These are phyloP conservation scores for Pteromalus puparum DNA, from an alignment of 1,140 invertebrate species.

Conservation along the genomic window DNA sequence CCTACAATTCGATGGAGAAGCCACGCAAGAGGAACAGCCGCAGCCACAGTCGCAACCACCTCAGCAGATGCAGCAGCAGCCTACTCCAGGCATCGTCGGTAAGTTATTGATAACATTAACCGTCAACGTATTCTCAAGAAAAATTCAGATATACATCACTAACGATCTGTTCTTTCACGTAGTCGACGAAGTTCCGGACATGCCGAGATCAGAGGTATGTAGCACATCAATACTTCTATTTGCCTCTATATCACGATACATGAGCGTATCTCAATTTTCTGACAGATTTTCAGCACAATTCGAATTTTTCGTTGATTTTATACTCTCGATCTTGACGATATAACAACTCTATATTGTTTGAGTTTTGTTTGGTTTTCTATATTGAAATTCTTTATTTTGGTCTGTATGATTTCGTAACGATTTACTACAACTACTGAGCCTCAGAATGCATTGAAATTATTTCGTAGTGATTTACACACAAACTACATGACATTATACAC, in stretches of 20 bases:
- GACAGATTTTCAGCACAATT: constrained; percentile 3
- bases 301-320: not conserved
- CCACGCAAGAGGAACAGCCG: constrained; percentile 40
- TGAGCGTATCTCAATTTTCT: not conserved
- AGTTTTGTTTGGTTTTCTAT: not conserved
- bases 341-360: not conserved
- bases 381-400: constrained; percentile 31
- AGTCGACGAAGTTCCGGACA: constrained; percentile 71
- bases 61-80: not conserved
- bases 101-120: not conserved
- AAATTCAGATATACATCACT: not conserved
- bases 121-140: not conserved
- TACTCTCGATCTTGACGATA: not conserved
- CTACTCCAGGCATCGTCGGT: constrained; percentile 75
- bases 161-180: constrained; percentile 50
- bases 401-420: constrained; percentile 14
- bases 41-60: not conserved
- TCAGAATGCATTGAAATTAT: not conserved
- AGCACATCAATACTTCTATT: not conserved
- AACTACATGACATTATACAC: constrained; percentile 1
- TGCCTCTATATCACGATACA: not conserved
- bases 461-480: not conserved
- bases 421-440: not conserved
- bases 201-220: constrained; percentile 54
- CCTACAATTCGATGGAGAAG: constrained; percentile 79